Evolutionary conservation across 2,113 vertebrate species (phyloP).

Genomic region (Macheiramphus alcinus): DNA sequence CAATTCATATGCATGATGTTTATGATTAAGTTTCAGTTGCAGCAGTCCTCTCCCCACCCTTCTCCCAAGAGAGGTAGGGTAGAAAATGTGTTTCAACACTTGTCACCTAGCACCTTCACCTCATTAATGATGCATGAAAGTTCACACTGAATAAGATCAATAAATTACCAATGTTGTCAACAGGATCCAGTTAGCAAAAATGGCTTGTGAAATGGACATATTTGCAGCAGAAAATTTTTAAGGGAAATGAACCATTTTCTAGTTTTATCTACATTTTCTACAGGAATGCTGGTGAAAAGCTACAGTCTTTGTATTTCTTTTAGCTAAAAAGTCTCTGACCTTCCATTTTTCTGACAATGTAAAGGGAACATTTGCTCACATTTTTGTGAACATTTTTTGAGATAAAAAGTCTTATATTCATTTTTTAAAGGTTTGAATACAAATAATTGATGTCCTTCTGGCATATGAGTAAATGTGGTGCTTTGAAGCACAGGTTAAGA

Average conservation of each 20-base stretch:
- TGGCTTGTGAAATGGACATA: neutral
- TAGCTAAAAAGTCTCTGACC: neutral
- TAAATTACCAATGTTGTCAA: neutral
- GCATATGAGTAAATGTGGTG: neutral
- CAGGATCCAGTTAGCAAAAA: neutral
- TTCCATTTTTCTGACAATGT: neutral
- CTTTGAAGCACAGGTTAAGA: neutral
- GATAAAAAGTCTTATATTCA: neutral
- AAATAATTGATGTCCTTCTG: neutral
- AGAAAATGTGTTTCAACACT: neutral
- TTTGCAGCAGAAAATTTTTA: neutral
- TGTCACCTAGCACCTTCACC: neutral
- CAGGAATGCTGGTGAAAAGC: neutral
- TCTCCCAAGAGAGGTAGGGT: neutral
- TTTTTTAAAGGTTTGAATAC: neutral
- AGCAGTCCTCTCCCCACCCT: neutral
- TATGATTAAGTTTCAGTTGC: neutral
- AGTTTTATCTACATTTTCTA: neutral
- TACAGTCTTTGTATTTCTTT: neutral
- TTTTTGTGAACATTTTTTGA: neutral
- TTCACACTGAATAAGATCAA: neutral
- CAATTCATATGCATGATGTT: neutral
- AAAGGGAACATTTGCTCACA: neutral
- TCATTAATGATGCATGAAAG: neutral
- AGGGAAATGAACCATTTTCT: neutral